Evolutionary conservation across 2,888 invertebrate genomes (phyloP).

Genomic region (Chymomyza procnemis): DNA sequence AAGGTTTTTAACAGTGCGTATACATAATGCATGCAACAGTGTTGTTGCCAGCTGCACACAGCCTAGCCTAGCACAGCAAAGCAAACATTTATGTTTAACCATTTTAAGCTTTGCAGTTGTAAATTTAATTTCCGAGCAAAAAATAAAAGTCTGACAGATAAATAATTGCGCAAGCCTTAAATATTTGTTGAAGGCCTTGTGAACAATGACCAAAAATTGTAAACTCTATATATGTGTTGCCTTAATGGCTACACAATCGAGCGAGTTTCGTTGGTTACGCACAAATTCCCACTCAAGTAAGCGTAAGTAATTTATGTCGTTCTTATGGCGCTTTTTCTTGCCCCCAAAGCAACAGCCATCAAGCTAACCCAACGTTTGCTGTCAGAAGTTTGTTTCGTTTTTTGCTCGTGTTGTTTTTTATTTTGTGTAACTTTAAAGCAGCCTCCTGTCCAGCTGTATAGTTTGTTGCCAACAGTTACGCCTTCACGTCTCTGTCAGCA

Average conservation of each 20-base stretch:
- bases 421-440: slow-evolving; percentile 66
- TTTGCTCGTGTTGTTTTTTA: slow-evolving; percentile 51
- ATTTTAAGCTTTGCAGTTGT: background rate
- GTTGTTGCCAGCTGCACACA: slow-evolving; percentile 28
- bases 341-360: slow-evolving; percentile 1
- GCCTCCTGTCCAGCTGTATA: slow-evolving; percentile 41
- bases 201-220: slow-evolving; percentile 56
- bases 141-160: slow-evolving; percentile 23
- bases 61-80: slow-evolving; percentile 44
- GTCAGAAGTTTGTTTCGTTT: slow-evolving; percentile 17
- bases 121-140: background rate
- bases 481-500: background rate
- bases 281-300: slow-evolving; percentile 75
- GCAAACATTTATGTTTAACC: slow-evolving; percentile 15
- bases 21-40: slow-evolving; percentile 56
- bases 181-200: slow-evolving; percentile 44
- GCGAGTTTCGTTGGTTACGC: slow-evolving; percentile 73
- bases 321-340: slow-evolving; percentile 60
- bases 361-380: background rate
- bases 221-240: slow-evolving; percentile 70
- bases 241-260: slow-evolving; percentile 69
- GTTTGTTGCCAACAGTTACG: background rate
- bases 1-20: slow-evolving; percentile 6
- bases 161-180: slow-evolving; percentile 73
- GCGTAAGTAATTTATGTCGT: slow-evolving; percentile 76